Conservation (phyloP, 2,113 vertebrate species). For the Oreotrochilus melanogaster region DNA sequence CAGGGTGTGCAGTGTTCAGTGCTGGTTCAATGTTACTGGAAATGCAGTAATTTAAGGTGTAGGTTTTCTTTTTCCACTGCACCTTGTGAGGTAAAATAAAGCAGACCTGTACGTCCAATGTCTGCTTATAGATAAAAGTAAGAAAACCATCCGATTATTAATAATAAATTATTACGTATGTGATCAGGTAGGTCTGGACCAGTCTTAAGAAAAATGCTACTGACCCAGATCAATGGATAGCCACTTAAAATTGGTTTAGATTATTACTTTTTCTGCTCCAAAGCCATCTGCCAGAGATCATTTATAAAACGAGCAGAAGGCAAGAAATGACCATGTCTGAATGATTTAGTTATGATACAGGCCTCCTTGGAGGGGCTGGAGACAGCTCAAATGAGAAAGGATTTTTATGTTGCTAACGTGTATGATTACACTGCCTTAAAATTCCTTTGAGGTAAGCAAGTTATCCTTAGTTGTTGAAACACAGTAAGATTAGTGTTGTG, state of each 20-base stretch:
- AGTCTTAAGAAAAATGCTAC: background rate
- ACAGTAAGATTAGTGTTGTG: background rate
- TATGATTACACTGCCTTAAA: background rate
- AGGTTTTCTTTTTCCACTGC: background rate
- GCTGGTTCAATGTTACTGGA: background rate
- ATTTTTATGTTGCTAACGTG: background rate
- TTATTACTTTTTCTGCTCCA: background rate
- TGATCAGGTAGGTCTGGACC: background rate
- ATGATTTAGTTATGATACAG: background rate
- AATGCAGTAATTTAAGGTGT: background rate
- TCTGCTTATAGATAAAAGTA: background rate
- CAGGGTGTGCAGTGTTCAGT: too few relatives aligned
- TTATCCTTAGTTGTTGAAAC: background rate
- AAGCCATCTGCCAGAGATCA: background rate
- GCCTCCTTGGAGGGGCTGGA: background rate
- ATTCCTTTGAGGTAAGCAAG: background rate
- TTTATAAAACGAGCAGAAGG: background rate
- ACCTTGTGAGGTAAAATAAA: background rate
- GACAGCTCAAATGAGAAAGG: background rate
- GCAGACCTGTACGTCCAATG: accelerated
- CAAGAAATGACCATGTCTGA: background rate
- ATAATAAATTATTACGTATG: background rate
- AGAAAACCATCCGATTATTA: background rate
- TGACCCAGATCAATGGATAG: background rate
- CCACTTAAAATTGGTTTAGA: background rate